phyloP scores from a whole-genome alignment of 2,113 vertebrate genomes.

The Rhegmatorhina hoffmannsi region DNA sequence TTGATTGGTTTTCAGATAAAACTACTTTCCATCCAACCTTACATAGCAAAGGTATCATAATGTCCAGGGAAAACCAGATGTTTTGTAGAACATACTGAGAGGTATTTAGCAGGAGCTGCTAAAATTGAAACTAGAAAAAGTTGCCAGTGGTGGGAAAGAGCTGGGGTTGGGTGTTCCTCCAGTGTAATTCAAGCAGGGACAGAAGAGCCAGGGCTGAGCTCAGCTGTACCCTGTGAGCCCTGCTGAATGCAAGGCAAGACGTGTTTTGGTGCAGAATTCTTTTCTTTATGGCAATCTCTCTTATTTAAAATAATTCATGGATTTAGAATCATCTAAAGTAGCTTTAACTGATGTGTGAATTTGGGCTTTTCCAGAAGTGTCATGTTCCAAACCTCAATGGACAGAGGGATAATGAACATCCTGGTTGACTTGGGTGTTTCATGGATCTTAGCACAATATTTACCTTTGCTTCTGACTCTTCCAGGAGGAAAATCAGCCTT shows the following conservation, averaged over 20 bases:
- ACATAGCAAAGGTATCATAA: not conserved
- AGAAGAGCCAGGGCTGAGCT: not conserved
- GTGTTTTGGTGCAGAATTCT: not conserved
- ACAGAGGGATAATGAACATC: not conserved
- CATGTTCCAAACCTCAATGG: rapidly evolving
- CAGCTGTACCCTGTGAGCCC: not conserved
- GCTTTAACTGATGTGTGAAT: not conserved
- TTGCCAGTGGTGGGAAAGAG: not conserved
- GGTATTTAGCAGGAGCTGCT: not conserved
- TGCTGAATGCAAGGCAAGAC: not conserved
- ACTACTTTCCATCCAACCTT: not conserved
- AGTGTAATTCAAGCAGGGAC: not conserved
- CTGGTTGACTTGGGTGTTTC: not conserved
- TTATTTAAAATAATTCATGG: not conserved
- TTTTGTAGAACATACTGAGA: not conserved
- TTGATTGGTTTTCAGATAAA: slow-evolving; percentile 10
- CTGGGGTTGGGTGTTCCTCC: not conserved
- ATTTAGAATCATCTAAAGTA: not conserved
- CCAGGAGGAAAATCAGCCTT: not conserved
- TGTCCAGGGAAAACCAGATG: not conserved
- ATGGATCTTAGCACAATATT: not conserved
- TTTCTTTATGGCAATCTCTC: not conserved
- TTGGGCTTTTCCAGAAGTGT: not conserved
- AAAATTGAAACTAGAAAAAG: not conserved
- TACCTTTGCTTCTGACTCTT: not conserved